Evolutionary conservation across 1,140 invertebrate genomes (phyloP).

Genomic region (Idris sp.): DNA sequence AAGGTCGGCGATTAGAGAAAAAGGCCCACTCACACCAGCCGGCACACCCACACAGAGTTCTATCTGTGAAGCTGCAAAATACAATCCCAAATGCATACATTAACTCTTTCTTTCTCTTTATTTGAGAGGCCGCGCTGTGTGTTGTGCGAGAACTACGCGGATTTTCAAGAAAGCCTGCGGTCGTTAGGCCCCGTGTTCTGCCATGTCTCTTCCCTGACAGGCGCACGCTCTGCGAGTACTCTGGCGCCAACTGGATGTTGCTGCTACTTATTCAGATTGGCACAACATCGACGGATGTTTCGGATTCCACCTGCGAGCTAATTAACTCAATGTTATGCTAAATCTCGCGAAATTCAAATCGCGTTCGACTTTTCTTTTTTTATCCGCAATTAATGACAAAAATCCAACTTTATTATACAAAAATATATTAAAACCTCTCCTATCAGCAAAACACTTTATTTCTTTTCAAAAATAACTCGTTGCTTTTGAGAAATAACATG

Average conservation of each 20-base stretch:
- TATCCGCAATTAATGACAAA: no score
- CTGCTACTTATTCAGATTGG: slow-evolving; percentile 61
- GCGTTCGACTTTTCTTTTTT: slow-evolving; percentile 39
- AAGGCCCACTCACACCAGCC: slow-evolving; percentile 1
- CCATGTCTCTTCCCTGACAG: slow-evolving; percentile 62
- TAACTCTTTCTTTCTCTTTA: no score
- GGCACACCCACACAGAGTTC: no score
- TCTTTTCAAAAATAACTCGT: no score
- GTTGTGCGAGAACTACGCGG: no score
- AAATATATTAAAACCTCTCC: no score
- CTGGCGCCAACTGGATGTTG: slow-evolving; percentile 75
- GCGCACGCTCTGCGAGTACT: slow-evolving; percentile 64
- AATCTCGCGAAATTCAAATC: slow-evolving; percentile 69
- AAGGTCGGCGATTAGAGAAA: slow-evolving; percentile 50
- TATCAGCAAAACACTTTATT: no score
- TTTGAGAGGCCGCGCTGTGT: no score
- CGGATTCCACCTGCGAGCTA: slow-evolving; percentile 72
- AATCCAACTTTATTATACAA: no score
- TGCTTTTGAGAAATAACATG: no score
- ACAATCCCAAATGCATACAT: slow-evolving; percentile 2
- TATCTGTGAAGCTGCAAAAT: background rate
- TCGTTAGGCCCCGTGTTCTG: slow-evolving; percentile 64
- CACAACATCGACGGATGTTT: slow-evolving; percentile 63
- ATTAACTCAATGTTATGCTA: slow-evolving; percentile 74
- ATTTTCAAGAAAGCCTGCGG: slow-evolving; percentile 55